Percentiles rank a stretch among this genome's conserved stretches.
phyloP scores from a whole-genome alignment of 2,113 vertebrate genomes.

The Microcebus griseorufus region DNA sequence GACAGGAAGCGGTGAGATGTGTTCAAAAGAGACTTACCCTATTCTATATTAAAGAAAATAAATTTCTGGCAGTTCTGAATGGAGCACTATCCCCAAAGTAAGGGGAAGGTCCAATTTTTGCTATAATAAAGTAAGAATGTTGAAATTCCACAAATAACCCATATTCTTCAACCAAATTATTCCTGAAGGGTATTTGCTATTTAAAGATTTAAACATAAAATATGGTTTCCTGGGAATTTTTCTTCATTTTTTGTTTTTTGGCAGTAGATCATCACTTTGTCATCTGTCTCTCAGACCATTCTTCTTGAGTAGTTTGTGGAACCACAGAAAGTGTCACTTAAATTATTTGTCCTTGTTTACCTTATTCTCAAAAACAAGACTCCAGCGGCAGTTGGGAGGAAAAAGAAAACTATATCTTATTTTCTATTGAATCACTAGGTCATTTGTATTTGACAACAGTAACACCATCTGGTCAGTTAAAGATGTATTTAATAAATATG shows the following conservation, averaged over 20 bases:
- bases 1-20: background rate
- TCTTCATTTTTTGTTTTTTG: conserved; percentile 4
- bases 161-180: conserved; percentile 6
- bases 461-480: background rate
- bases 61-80: background rate
- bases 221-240: conserved; percentile 10
- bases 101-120: background rate
- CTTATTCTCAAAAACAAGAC: conserved; percentile 1
- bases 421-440: conserved; percentile 36
- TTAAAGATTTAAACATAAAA: background rate
- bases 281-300: background rate
- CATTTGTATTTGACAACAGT: conserved; percentile 25
- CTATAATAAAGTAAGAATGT: background rate
- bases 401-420: background rate
- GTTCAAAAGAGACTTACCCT: background rate
- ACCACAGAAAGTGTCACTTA: background rate
- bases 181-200: background rate
- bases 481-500: conserved; percentile 48
- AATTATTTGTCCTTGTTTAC: conserved; percentile 32
- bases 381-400: background rate
- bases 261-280: background rate
- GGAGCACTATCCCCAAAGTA: background rate
- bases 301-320: conserved; percentile 15
- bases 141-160: conserved; percentile 9
- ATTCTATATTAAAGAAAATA: background rate